Percentiles rank a stretch among this genome's conserved stretches.
These are phyloP conservation scores for Ascidia mentula DNA, from an alignment of 23 tunicate species.

Conservation along the genomic window DNA sequence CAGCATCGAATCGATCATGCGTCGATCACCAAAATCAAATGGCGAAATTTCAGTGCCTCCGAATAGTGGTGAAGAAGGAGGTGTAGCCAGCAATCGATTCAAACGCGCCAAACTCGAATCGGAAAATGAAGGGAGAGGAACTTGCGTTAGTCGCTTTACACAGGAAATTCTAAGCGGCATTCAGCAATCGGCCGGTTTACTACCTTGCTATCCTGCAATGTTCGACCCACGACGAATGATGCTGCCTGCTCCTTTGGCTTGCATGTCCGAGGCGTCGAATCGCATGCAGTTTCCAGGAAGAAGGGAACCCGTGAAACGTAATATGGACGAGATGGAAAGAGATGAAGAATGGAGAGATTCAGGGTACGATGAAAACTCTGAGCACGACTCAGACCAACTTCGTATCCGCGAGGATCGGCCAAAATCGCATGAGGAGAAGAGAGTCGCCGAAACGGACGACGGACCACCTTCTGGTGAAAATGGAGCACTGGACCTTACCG, in stretches of 20 bases:
- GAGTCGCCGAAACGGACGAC: background rate
- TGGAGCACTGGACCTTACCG: background rate
- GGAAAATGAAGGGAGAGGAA: background rate
- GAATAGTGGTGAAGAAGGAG: background rate
- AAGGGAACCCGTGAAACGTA: background rate
- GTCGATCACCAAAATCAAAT: background rate
- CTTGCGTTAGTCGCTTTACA: background rate
- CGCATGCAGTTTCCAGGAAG: background rate
- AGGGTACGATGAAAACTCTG: constrained; percentile 13
- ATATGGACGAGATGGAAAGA: background rate
- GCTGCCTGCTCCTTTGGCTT: background rate
- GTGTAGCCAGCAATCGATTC: background rate
- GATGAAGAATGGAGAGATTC: constrained; percentile 4
- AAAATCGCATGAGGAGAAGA: background rate
- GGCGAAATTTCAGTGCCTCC: background rate
- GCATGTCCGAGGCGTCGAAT: background rate
- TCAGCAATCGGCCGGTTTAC: background rate
- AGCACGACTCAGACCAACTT: background rate
- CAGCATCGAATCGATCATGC: constrained; percentile 30
- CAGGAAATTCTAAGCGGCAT: background rate
- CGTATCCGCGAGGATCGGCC: background rate
- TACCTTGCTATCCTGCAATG: background rate
- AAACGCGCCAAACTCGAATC: background rate
- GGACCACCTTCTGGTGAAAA: background rate
- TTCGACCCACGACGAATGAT: background rate